Conservation (phyloP, 2,888 invertebrate genomes). For the Matsumyia berberina region DNA sequence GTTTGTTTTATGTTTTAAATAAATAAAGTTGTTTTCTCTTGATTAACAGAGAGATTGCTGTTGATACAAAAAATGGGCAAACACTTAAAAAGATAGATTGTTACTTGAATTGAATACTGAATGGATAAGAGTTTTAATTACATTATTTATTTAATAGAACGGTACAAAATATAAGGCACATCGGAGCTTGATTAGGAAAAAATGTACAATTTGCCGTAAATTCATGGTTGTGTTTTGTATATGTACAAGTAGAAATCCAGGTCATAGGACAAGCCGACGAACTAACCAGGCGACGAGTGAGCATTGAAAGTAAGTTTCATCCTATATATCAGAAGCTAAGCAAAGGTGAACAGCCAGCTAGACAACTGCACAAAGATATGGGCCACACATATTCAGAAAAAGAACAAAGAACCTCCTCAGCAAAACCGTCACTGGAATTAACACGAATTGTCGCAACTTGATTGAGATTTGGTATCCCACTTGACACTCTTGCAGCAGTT, state of each 20-base stretch:
- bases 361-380: too few species aligned
- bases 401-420: too few species aligned
- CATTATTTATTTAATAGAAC: slow-evolving; percentile 16
- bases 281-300: too few species aligned
- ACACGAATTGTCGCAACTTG: too few species aligned
- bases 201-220: slow-evolving; percentile 33
- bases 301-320: too few species aligned
- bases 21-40: slow-evolving; percentile 38
- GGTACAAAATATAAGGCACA: slow-evolving; percentile 54
- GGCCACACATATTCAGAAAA: too few species aligned
- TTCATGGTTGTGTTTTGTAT: not conserved
- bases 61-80: slow-evolving; percentile 30
- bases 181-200: slow-evolving; percentile 26
- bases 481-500: too few species aligned
- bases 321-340: too few species aligned
- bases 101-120: slow-evolving; percentile 68
- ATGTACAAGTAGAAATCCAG: slow-evolving; percentile 40
- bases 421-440: too few species aligned
- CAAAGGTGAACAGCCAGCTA: too few species aligned
- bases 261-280: too few species aligned
- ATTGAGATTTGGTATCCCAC: too few species aligned
- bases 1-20: slow-evolving; percentile 34
- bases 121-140: slow-evolving; percentile 43
- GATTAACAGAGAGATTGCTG: slow-evolving; percentile 31
- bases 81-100: slow-evolving; percentile 45